Percentiles rank a stretch among this genome's conserved stretches.
phyloP scores from a whole-genome alignment of 2,113 vertebrate genomes.

The Sisor rabdophorus region DNA sequence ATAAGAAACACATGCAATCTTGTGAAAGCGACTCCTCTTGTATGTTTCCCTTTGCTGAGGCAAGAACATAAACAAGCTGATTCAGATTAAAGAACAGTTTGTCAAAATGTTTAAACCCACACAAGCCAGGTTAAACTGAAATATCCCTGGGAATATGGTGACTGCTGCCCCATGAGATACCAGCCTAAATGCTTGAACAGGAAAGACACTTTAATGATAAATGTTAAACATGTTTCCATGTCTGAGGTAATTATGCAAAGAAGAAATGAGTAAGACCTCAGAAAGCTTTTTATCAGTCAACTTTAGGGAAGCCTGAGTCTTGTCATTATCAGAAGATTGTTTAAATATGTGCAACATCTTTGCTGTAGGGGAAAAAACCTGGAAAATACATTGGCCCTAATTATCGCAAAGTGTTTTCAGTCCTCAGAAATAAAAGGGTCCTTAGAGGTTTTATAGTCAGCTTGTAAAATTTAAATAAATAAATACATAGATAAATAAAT shows the following conservation, averaged over 20 bases:
- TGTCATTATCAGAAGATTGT: slow-evolving; percentile 4
- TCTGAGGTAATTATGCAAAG: slow-evolving; percentile 26
- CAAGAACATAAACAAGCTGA: slow-evolving; percentile 53
- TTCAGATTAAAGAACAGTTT: slow-evolving; percentile 52
- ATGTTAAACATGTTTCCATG: slow-evolving; percentile 35
- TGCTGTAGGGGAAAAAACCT: not conserved
- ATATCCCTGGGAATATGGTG: slow-evolving; percentile 36
- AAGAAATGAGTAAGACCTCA: slow-evolving; percentile 21
- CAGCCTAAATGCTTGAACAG: slow-evolving; percentile 33
- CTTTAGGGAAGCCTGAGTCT: not conserved
- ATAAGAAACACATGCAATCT: slow-evolving; percentile 55
- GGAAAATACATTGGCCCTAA: slow-evolving; percentile 6
- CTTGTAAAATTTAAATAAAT: slow-evolving; percentile 2
- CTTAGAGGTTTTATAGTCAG: not conserved
- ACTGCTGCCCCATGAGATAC: slow-evolving; percentile 40
- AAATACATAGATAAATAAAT: not conserved
- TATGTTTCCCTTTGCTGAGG: slow-evolving; percentile 50
- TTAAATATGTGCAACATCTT: slow-evolving; percentile 16
- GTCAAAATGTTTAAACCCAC: slow-evolving; percentile 55
- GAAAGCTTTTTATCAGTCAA: slow-evolving; percentile 26
- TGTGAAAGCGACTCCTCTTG: slow-evolving; percentile 50
- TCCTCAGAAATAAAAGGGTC: slow-evolving; percentile 1
- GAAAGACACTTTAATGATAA: slow-evolving; percentile 40
- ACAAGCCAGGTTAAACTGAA: slow-evolving; percentile 42
- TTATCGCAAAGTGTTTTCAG: slow-evolving; percentile 10